Evolutionary conservation across 1,140 invertebrate species (phyloP).

Genomic region (Linepithema humile): DNA sequence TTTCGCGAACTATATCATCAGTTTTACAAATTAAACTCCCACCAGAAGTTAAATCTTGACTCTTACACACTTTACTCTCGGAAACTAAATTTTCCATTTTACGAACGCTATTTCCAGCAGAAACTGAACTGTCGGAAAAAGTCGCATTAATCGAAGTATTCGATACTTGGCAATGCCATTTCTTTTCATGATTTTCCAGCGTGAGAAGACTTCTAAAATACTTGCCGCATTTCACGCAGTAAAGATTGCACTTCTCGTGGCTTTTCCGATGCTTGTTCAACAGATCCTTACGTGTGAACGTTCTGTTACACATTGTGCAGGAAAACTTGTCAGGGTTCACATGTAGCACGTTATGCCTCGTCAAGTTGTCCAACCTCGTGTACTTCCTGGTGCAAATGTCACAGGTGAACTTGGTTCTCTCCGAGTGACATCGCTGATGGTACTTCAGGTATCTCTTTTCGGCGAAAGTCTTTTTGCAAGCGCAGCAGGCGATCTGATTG

Average conservation of each 20-base stretch:
- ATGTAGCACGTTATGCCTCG: slow-evolving; percentile 79
- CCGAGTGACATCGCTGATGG: slow-evolving; percentile 77
- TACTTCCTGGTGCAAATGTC: slow-evolving; percentile 79
- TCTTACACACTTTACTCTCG: background rate
- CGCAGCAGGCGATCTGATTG: slow-evolving; percentile 76
- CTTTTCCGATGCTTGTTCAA: slow-evolving; percentile 79
- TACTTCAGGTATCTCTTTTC: slow-evolving; percentile 79
- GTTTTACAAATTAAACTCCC: slow-evolving; percentile 30
- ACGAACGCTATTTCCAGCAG: background rate
- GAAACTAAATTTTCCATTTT: slow-evolving; percentile 12
- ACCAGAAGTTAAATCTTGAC: background rate
- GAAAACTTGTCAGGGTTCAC: slow-evolving; percentile 80
- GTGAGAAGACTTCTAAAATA: slow-evolving; percentile 77
- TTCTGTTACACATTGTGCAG: slow-evolving; percentile 77
- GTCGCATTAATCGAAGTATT: background rate
- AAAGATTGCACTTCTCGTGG: slow-evolving; percentile 76
- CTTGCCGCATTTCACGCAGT: slow-evolving; percentile 76
- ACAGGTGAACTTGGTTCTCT: slow-evolving; percentile 78
- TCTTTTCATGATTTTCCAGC: slow-evolving; percentile 72
- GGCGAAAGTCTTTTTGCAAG: slow-evolving; percentile 77
- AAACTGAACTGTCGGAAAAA: background rate
- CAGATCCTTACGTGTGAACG: slow-evolving; percentile 79
- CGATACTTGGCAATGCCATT: background rate
- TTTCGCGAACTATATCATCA: background rate
- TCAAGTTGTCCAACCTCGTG: slow-evolving; percentile 79